Evolutionary conservation across 2,888 invertebrate species (phyloP), one percentile per base, ranked within the genome.

Genomic region (Ennomos fuscantarius): DNA sequence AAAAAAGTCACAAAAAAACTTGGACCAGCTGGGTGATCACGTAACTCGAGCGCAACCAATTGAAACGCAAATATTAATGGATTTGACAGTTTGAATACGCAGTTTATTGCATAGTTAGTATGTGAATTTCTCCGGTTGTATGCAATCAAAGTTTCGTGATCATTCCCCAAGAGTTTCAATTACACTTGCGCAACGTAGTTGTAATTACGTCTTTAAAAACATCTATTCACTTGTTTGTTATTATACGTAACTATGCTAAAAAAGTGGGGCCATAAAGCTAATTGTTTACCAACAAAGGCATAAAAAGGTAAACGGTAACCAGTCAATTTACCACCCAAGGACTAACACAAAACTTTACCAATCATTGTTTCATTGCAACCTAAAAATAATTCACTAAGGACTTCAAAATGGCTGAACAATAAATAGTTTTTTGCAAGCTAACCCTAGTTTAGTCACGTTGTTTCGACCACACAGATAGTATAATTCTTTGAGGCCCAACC

Each of bases 391-490:
- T 13, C 10, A 49, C 52, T 2, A 2, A 52, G 36, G 32, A 40
- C 44, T 11, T 9, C 49, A 59, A 57, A 55, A 57, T 55, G 36
- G 32, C 51, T 58, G 49, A 60, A 62, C 48, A 57, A 43, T 24
- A 46, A 56, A 42, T 11, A 36, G 40, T 24, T 34, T 34, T 36
- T 46, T 42, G 55, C 59, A 59, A 45, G 36, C 45, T 37, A 59
- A 55, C 68, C 65, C 58, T 55, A 47, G 53, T 60, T 67, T 68
- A 66, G 67, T 58, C 55, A 55, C 68, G 62, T 55, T 43, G n/a
- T 52, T 51, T 53, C 56, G 66, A 70, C 68, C 68, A 51, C 62
- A 64, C 66, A 60, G 50, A 37, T 73, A 72, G 81, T 82, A 76
- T 65, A 70, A 75, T 71, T 68, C 69, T 63, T 72, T 66, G 66